phyloP scores from a whole-genome alignment of 1,140 invertebrate species.

The Linepithema humile region DNA sequence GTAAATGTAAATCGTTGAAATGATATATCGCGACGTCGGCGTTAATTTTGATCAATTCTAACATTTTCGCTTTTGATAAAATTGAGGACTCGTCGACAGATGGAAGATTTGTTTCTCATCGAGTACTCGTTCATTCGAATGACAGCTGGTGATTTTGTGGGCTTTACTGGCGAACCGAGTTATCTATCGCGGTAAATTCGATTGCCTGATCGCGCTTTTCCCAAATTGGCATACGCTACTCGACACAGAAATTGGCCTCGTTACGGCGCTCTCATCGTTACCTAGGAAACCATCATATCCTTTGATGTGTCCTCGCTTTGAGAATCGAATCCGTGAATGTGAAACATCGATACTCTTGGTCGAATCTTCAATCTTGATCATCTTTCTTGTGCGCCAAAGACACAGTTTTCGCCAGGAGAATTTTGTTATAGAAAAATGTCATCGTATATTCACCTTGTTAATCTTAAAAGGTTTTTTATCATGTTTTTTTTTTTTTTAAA shows the following conservation, averaged over 20 bases:
- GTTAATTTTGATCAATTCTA: background rate
- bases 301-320: conserved; percentile 14
- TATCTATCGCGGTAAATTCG: background rate
- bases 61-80: background rate
- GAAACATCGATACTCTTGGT: conserved; percentile 15
- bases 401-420: background rate
- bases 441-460: background rate
- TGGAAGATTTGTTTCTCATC: background rate
- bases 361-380: background rate
- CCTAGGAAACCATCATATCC: conserved; percentile 3
- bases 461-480: background rate
- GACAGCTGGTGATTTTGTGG: background rate
- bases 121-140: background rate
- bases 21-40: background rate
- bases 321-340: background rate
- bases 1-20: conserved; percentile 13
- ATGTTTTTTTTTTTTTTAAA: background rate
- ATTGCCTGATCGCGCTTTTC: conserved; percentile 3
- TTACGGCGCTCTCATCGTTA: conserved; percentile 22
- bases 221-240: conserved; percentile 28
- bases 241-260: conserved; percentile 32
- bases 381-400: background rate
- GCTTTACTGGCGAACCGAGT: conserved; percentile 1
- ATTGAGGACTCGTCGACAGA: background rate
- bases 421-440: background rate